These are phyloP conservation scores for Barbus barbus DNA, from an alignment of 2,113 vertebrate species.

Conservation along the genomic window DNA sequence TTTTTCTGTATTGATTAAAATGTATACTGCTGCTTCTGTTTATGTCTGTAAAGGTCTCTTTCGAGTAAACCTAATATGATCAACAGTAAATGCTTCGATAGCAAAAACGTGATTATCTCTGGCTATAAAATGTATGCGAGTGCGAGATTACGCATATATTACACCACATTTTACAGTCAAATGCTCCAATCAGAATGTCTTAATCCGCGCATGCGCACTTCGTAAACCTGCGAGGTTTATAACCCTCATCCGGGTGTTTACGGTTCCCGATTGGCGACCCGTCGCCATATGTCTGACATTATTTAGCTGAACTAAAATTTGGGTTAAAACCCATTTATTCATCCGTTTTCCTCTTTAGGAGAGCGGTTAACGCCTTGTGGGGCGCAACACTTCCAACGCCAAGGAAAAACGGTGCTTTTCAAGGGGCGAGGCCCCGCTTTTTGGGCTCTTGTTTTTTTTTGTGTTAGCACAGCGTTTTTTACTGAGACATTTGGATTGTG, in stretches of 20 bases:
- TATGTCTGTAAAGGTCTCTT: not conserved
- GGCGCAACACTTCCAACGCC: constrained; percentile 59
- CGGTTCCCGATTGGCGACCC: constrained; percentile 78
- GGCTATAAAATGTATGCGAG: not conserved
- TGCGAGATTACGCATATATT: not conserved
- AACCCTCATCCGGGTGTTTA: constrained; percentile 78
- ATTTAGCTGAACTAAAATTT: constrained; percentile 17
- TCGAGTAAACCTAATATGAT: not conserved
- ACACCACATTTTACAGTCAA: not conserved
- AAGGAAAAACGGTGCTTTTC: constrained; percentile 40
- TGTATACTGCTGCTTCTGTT: not conserved
- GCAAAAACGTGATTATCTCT: not conserved
- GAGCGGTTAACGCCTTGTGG: constrained; percentile 62
- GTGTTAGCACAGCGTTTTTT: constrained; percentile 40
- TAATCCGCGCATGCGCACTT: not conserved
- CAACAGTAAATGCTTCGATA: not conserved
- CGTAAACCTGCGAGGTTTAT: constrained; percentile 38
- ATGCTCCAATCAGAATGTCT: not conserved
- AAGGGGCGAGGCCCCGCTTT: constrained; percentile 71
- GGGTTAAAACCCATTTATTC: constrained; percentile 43
- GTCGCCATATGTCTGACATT: constrained; percentile 80
- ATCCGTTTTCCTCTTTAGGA: constrained; percentile 64
- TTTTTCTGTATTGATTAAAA: not conserved
- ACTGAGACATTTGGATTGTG: constrained; percentile 76
- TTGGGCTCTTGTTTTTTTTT: constrained; percentile 67